Conservation (phyloP, 1,140 invertebrate species). For the Cardiocondyla obscurior region DNA sequence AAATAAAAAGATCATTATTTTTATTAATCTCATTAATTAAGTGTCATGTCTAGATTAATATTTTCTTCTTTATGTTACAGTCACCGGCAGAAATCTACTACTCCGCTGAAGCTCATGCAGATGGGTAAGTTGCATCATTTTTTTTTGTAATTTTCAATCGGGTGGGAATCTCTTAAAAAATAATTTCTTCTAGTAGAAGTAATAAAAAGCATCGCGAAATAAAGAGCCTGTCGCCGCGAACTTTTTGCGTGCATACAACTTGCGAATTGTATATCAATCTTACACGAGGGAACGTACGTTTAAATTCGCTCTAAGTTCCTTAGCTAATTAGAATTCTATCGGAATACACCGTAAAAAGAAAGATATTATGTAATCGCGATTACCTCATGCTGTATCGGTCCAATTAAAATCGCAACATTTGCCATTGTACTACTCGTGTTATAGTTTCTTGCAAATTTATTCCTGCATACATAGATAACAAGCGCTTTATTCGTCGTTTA, state of each 20-base stretch:
- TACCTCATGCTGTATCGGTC: neutral
- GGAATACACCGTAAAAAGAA: neutral
- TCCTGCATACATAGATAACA: neutral
- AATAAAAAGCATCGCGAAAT: neutral
- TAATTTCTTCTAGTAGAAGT: no score
- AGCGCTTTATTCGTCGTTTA: neutral
- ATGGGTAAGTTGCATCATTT: no score
- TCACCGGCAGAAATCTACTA: no score
- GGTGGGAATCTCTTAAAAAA: no score
- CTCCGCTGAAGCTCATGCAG: no score
- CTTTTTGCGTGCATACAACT: neutral
- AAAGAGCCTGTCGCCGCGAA: neutral
- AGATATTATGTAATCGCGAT: neutral
- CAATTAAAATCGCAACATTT: neutral
- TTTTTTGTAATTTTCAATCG: no score
- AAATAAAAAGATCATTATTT: no score
- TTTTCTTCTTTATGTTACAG: no score
- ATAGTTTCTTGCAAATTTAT: neutral
- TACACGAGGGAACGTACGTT: neutral
- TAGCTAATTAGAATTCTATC: neutral
- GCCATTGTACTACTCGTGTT: neutral
- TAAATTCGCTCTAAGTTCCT: neutral
- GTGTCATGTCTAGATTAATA: no score
- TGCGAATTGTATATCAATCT: neutral
- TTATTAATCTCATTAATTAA: no score